Percentiles rank a stretch among this genome's conserved stretches.
These are phyloP conservation scores for Diceros bicornis DNA, from an alignment of 2,797 vertebrate genomes.

Conservation along the genomic window DNA sequence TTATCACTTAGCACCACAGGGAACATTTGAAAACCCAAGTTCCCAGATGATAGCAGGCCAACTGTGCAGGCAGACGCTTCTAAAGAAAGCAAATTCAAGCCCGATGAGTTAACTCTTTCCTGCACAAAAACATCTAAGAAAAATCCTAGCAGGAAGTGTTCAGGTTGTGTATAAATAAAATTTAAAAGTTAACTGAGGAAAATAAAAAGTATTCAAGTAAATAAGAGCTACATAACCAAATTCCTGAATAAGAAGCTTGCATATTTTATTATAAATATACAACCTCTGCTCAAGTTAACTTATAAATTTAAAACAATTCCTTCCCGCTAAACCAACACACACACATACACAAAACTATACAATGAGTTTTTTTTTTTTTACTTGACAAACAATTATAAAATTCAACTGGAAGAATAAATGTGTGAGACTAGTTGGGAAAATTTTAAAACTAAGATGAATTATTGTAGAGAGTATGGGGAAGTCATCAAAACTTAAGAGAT, in stretches of 20 bases:
- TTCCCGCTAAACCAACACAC: background rate
- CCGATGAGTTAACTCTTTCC: background rate
- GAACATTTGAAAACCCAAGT: background rate
- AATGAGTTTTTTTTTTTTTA: background rate
- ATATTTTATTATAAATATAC: slow-evolving; percentile 2
- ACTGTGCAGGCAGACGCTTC: background rate
- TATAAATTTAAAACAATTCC: slow-evolving; percentile 17
- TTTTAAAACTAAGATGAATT: background rate
- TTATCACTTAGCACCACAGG: background rate
- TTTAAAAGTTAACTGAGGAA: background rate
- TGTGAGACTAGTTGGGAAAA: background rate
- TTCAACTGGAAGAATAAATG: background rate
- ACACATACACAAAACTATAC: background rate
- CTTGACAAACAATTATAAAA: slow-evolving; percentile 32
- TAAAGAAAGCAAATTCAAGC: background rate
- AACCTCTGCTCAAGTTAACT: background rate
- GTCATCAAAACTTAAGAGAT: background rate
- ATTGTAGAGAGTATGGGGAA: background rate
- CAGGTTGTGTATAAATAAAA: background rate
- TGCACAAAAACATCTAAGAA: background rate
- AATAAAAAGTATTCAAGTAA: background rate
- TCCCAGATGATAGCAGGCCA: background rate
- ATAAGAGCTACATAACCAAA: background rate
- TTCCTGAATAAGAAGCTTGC: background rate
- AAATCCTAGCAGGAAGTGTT: background rate